Evolutionary conservation across 1,140 invertebrate genomes (phyloP).

Genomic region (Campoletis sonorensis): DNA sequence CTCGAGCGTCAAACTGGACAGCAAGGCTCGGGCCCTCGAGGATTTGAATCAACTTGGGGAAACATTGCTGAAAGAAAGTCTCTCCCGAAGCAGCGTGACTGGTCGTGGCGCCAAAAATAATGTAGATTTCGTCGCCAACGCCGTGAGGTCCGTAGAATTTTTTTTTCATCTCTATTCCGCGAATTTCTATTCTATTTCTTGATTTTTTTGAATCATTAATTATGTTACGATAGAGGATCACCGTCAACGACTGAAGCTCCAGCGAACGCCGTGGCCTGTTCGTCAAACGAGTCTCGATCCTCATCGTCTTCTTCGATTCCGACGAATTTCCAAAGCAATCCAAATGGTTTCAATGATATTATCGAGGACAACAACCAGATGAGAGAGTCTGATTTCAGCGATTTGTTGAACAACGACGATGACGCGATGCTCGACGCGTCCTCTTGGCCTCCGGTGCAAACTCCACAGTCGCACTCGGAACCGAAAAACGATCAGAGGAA

Average conservation of each 20-base stretch:
- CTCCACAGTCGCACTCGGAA: slow-evolving; percentile 28
- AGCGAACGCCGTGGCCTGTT: background rate
- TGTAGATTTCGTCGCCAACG: slow-evolving; percentile 47
- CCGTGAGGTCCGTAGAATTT: no score
- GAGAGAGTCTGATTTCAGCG: slow-evolving; percentile 25
- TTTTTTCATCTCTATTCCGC: no score
- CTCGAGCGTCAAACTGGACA: slow-evolving; percentile 56
- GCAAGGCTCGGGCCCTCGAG: slow-evolving; percentile 81
- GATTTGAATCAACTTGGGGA: slow-evolving; percentile 86
- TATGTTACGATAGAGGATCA: background rate
- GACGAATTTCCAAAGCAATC: background rate
- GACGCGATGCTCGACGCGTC: slow-evolving; percentile 78
- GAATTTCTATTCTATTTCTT: no score
- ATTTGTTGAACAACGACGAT: slow-evolving; percentile 68
- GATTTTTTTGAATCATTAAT: background rate
- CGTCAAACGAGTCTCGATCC: background rate
- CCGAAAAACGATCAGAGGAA: slow-evolving; percentile 47
- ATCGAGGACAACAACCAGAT: slow-evolving; percentile 31
- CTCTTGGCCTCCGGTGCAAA: slow-evolving; percentile 48
- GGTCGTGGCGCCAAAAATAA: slow-evolving; percentile 63
- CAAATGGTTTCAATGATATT: slow-evolving; percentile 3
- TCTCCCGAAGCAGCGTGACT: slow-evolving; percentile 69
- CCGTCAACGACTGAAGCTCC: background rate
- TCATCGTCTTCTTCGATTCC: background rate
- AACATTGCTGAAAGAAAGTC: slow-evolving; percentile 83